phyloP scores from a whole-genome alignment of 2,888 invertebrate genomes.

The Cerceris rybyensis region DNA sequence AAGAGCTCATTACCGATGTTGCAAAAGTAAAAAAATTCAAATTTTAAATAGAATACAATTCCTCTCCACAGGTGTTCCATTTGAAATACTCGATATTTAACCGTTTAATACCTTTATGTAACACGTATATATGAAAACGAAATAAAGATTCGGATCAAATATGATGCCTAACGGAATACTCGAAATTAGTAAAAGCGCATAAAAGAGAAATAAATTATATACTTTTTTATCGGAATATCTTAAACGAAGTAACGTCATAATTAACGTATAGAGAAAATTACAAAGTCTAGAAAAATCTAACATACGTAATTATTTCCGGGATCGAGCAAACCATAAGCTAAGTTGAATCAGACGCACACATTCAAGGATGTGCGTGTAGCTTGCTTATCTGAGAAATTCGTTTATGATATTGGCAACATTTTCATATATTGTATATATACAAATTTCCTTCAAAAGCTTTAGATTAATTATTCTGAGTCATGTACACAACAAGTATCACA shows the following conservation, averaged over 20 bases:
- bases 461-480: slow-evolving; percentile 2
- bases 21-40: slow-evolving; percentile 32
- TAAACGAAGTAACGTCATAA: slow-evolving; percentile 10
- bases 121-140: not conserved
- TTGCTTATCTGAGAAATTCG: slow-evolving; percentile 34
- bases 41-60: slow-evolving; percentile 16
- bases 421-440: slow-evolving; percentile 5
- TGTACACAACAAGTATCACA: not conserved
- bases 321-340: not conserved
- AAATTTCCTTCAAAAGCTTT: not conserved
- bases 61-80: not conserved
- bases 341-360: slow-evolving; percentile 9
- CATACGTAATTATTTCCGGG: slow-evolving; percentile 1
- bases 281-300: slow-evolving; percentile 16
- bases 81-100: not conserved
- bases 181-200: not conserved
- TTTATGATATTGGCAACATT: slow-evolving; percentile 17
- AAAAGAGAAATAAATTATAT: no score
- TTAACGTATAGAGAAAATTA: slow-evolving; percentile 14
- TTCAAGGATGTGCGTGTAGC: slow-evolving; percentile 5
- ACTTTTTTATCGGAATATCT: no score
- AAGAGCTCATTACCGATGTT: slow-evolving; percentile 5
- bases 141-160: not conserved
- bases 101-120: not conserved
- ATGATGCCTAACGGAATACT: slow-evolving; percentile 3